Evolutionary conservation across 1,140 invertebrate genomes (phyloP).

Genomic region (Ooceraea biroi): DNA sequence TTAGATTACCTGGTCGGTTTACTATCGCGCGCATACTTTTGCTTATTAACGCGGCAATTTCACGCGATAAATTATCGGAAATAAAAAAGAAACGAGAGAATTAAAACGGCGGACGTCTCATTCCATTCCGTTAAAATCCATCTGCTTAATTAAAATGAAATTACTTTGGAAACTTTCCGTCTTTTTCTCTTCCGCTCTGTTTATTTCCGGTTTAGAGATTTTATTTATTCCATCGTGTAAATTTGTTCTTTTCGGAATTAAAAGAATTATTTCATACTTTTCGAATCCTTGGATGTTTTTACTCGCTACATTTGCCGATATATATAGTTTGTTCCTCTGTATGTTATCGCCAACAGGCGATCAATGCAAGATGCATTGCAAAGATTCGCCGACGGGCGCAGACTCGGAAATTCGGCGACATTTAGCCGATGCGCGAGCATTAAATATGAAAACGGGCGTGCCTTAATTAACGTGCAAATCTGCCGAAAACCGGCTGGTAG

Average conservation of each 20-base stretch:
- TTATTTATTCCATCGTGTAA: too few species aligned
- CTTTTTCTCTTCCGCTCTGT: too few species aligned
- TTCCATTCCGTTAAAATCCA: neutral
- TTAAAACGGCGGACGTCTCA: neutral
- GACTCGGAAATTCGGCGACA: slow-evolving; percentile 38
- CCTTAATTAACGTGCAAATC: slow-evolving; percentile 56
- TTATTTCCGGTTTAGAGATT: neutral
- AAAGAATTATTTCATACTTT: too few species aligned
- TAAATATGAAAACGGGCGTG: slow-evolving; percentile 49
- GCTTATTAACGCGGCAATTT: slow-evolving; percentile 34
- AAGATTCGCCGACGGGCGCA: slow-evolving; percentile 39
- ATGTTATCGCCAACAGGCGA: too few species aligned
- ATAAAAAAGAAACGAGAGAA: neutral
- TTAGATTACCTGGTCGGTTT: slow-evolving; percentile 27
- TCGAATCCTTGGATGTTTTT: too few species aligned
- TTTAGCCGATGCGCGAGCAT: slow-evolving; percentile 39
- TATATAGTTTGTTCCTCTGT: too few species aligned
- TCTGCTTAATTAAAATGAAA: slow-evolving; percentile 21
- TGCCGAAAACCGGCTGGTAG: slow-evolving; percentile 27
- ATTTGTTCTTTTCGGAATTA: too few species aligned
- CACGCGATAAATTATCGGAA: slow-evolving; percentile 29
- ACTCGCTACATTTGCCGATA: too few species aligned
- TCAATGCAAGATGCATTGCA: neutral
- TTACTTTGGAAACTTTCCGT: neutral
- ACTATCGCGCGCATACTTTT: slow-evolving; percentile 29